Evolutionary conservation across 1,140 invertebrate species (phyloP).

Genomic region (Protaetia brevitarsis): DNA sequence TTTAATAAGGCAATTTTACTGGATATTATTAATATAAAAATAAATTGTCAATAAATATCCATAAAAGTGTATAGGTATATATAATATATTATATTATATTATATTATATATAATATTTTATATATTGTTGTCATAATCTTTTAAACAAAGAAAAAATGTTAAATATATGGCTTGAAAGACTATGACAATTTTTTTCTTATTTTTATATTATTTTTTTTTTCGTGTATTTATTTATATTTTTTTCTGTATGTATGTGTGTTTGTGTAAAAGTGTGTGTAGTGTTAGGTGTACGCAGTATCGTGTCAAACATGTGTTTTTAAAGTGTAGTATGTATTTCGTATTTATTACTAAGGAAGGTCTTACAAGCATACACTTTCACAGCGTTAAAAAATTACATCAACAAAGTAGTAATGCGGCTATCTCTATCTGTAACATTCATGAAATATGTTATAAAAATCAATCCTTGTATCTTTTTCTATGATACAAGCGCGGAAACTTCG

Average conservation of each 20-base stretch:
- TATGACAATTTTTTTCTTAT: neutral
- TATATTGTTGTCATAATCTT: neutral
- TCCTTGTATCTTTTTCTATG: too few relatives aligned
- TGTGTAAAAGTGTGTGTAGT: conserved; percentile 17
- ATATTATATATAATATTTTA: too few relatives aligned
- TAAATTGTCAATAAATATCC: conserved; percentile 23
- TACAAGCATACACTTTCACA: conserved; percentile 15
- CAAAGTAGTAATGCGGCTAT: too few relatives aligned
- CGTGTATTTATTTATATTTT: neutral
- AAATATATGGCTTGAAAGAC: neutral
- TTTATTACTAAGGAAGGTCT: conserved; percentile 19
- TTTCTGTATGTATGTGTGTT: conserved; percentile 19
- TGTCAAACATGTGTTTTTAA: conserved; percentile 1
- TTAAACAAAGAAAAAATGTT: conserved; percentile 8
- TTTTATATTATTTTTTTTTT: conserved; percentile 22
- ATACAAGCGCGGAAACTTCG: too few relatives aligned
- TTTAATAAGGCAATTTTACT: conserved; percentile 23
- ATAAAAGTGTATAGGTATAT: conserved; percentile 12
- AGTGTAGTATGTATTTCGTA: conserved; percentile 1
- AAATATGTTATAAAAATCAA: too few relatives aligned
- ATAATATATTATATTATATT: neutral
- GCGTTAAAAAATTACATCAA: conserved; percentile 20
- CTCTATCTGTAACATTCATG: too few relatives aligned
- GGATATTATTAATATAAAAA: conserved; percentile 23
- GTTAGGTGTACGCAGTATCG: neutral